phyloP scores from a whole-genome alignment of 1,140 invertebrate genomes.

The Caenorhabditis briggsae region DNA sequence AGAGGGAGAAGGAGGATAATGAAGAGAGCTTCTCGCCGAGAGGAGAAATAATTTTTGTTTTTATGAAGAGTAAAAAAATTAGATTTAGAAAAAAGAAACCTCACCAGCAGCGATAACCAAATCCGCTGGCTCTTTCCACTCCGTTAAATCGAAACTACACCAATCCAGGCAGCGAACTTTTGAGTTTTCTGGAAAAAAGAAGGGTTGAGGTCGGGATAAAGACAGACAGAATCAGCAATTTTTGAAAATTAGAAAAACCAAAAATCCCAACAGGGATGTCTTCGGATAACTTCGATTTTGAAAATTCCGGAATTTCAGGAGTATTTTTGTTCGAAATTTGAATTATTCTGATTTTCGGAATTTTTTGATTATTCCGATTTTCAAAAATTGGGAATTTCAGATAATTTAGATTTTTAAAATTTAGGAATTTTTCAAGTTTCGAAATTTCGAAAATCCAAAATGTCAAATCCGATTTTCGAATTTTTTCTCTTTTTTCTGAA shows the following conservation, averaged over 20 bases:
- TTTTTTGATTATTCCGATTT: too few species aligned
- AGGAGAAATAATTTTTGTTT: neutral
- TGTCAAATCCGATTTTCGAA: too few species aligned
- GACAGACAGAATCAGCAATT: too few species aligned
- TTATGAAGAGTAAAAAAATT: neutral
- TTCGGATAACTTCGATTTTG: neutral
- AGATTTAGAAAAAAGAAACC: neutral
- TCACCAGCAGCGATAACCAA: constrained; percentile 59
- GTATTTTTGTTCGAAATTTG: too few species aligned
- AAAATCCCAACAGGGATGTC: too few species aligned
- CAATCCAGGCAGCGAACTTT: constrained; percentile 51
- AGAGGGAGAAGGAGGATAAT: neutral
- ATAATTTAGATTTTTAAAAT: too few species aligned
- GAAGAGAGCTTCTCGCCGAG: neutral
- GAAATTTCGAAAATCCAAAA: too few species aligned
- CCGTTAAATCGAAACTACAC: constrained; percentile 35
- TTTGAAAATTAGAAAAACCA: too few species aligned
- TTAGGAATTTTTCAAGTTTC: too few species aligned
- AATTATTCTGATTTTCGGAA: too few species aligned
- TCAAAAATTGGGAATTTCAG: too few species aligned
- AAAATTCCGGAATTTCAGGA: neutral
- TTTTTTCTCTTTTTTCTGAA: neutral
- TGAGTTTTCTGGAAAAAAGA: neutral
- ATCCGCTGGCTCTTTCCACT: constrained; percentile 25
- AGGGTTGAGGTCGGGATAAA: too few species aligned